These are phyloP conservation scores for Diorhabda carinulata DNA, from an alignment of 1,140 invertebrate species.

Conservation along the genomic window DNA sequence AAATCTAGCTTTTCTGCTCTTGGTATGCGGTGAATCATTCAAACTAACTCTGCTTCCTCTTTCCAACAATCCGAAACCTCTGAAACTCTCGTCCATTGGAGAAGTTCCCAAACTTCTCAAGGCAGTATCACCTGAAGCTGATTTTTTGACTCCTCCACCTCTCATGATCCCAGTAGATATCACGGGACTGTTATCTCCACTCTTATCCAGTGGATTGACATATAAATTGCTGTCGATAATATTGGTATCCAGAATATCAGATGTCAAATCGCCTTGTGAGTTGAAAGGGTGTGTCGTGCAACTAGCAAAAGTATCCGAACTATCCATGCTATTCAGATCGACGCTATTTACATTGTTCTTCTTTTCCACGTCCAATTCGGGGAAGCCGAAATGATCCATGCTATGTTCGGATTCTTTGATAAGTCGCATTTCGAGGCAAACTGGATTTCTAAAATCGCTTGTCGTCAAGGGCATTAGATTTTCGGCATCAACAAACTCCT, in stretches of 20 bases:
- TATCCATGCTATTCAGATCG: constrained; percentile 73
- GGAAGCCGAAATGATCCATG: constrained; percentile 15
- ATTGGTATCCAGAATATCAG: constrained; percentile 56
- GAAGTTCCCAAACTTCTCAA: constrained; percentile 54
- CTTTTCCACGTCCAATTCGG: constrained; percentile 31
- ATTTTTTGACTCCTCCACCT: constrained; percentile 62
- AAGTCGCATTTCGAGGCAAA: constrained; percentile 75
- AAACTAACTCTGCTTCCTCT: constrained; percentile 59
- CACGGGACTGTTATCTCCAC: constrained; percentile 48
- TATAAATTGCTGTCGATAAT: constrained; percentile 77
- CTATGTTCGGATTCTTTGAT: constrained; percentile 52
- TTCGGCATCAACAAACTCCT: constrained; percentile 83
- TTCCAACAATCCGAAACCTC: constrained; percentile 51
- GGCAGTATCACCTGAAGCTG: constrained; percentile 70
- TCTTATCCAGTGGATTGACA: constrained; percentile 81
- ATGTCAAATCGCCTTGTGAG: constrained; percentile 74
- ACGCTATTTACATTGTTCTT: constrained; percentile 52
- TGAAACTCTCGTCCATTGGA: constrained; percentile 54
- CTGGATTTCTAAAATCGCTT: constrained; percentile 71
- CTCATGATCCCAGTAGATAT: constrained; percentile 30
- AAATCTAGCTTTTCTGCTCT: constrained; percentile 81
- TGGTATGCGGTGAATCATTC: constrained; percentile 68
- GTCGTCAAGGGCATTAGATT: constrained; percentile 78
- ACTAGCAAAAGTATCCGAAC: constrained; percentile 90
- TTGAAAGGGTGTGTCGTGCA: constrained; percentile 92